Evolutionary conservation across 1,140 invertebrate genomes (phyloP), one percentile per base, ranked within the genome.

Genomic region (Zaprionus taronus): DNA sequence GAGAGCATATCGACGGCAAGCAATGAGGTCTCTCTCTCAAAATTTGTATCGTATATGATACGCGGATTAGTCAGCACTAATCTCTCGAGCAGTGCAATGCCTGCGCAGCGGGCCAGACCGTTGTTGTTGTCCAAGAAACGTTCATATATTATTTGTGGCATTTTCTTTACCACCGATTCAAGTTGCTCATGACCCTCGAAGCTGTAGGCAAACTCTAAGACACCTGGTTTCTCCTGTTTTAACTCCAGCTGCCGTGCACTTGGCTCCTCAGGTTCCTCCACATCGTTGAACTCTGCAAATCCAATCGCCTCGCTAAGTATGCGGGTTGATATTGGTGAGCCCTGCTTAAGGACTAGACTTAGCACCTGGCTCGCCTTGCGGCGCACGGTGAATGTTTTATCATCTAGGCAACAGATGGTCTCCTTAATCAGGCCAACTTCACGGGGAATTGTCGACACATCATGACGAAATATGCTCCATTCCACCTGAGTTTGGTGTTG

Each of bases 41-140:
- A 92, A 55, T 92, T 90, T 2, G 91, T 92, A 4, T 92, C 89
- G 44, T 90, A 92, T 1, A 92, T 91, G 9, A 92, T 91, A 2
- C 91, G 63, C 0, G 80, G 87, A 79, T 92, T 92, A 2, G 86
- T 71, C 3, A 79, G 67, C 6, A 87, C 75, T 38, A 93, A 41
- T 28, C 87, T 72, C 68, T 93, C 92, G 6, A 93, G 55, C 31
- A 93, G 64, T 24, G 83, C 72, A 9, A 93, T 66, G 41, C 92
- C 92, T 2, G 80, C 74, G 15, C 83, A 65, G 11, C 92, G 57
- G 0, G 91, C 83, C 15, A 83, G 47, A 0, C 90, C 91, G 41
- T 86, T 81, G 15, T 75, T 65, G 5, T 82, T 80, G 15, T 71
- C 66, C 17, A 91, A 67, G n/a, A 91, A 79, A 12, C 86, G 77